Evolutionary conservation across 2,888 invertebrate genomes (phyloP), one percentile per base, ranked within the genome.

Genomic region (Chrysodeixis includens): DNA sequence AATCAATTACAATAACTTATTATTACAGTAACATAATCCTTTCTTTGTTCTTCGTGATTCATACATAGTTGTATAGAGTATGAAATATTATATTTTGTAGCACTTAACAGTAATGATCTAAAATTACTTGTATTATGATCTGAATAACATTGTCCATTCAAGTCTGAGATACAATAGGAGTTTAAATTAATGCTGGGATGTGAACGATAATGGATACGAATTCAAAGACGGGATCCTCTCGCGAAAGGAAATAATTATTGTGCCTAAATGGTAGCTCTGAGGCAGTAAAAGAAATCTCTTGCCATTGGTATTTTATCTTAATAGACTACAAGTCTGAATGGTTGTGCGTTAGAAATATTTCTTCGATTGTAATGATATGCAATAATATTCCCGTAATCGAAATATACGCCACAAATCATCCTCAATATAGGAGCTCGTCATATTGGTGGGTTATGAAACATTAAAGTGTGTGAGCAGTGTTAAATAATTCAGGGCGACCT

Each of bases 1-100:
- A 78, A 84, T 84, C 85, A 86, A 88, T 86, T 84, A 85, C 77
- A 85, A 84, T 84, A 84, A 86, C 83, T 86, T n/a, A n/a, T n/a
- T n/a, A n/a, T n/a, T n/a, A n/a, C n/a, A n/a, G 81, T 83, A 82
- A 75, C 79, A 81, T 56, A 66, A 56, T 56, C 57, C 75, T 82
- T 80, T 83, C 83, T 83, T 76, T 83, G 80, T 78, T 74, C 83
- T 71, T 81, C 75, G 76, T 84, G 81, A 84, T 70, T 84, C 83
- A 85, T 74, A 56, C 56, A 62, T 54, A 71, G 62, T 74, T 61
- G 58, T 65, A 66, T 51, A 30, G 59, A 55, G 56, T 66, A 67
- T 66, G 59, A 60, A 69, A 59, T 70, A 44, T 60, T 69, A 63
- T 52, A 66, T 66, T 67, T 57, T 62, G 53, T 70, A 67, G 58